phyloP scores from a whole-genome alignment of 1,140 invertebrate genomes.

The Microplitis mediator region DNA sequence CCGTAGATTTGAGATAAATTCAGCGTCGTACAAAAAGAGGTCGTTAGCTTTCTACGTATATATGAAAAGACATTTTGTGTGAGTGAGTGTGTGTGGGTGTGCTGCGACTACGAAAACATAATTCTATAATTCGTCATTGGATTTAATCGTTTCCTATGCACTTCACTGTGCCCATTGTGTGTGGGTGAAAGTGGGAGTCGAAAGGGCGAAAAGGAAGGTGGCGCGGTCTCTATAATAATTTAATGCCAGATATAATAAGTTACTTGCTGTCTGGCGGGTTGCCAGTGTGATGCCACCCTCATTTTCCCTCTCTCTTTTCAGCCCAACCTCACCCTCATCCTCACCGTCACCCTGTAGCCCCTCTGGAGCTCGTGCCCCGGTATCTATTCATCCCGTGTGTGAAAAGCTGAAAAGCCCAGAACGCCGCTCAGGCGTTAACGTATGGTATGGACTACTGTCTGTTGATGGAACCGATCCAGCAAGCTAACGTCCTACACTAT shows the following conservation, averaged over 20 bases:
- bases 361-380: neutral
- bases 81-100: too few relatives aligned
- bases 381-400: conserved; percentile 57
- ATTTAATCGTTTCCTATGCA: conserved; percentile 63
- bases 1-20: too few relatives aligned
- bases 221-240: conserved; percentile 58
- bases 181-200: neutral
- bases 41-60: too few relatives aligned
- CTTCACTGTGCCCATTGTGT: conserved; percentile 57
- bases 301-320: too few relatives aligned
- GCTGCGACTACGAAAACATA: neutral
- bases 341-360: neutral
- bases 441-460: conserved; percentile 55
- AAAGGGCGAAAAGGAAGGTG: neutral
- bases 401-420: conserved; percentile 53
- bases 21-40: too few relatives aligned
- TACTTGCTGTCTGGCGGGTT: conserved; percentile 59
- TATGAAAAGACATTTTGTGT: too few relatives aligned
- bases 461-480: conserved; percentile 40
- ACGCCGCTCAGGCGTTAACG: conserved; percentile 49
- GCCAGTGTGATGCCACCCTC: conserved; percentile 45
- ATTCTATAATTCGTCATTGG: conserved; percentile 49
- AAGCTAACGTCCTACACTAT: neutral
- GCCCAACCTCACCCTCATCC: too few relatives aligned
- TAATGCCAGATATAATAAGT: conserved; percentile 64